phyloP scores from a whole-genome alignment of 2,797 vertebrate genomes.

The Odontamblyopus rebecca region DNA sequence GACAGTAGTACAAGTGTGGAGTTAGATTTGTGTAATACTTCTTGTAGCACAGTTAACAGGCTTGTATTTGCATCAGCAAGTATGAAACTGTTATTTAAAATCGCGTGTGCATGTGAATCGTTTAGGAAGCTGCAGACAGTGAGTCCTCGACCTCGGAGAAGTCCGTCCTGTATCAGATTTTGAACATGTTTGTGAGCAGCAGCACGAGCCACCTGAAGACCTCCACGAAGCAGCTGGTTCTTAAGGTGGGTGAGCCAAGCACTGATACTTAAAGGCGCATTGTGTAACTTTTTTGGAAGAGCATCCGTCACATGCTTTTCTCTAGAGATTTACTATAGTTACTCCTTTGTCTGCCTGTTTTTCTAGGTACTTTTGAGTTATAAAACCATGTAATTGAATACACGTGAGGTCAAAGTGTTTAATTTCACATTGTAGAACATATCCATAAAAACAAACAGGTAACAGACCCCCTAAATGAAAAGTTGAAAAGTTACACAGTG shows the following conservation, averaged over 20 bases:
- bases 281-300: too few relatives aligned
- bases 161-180: slow-evolving; percentile 90
- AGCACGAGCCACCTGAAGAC: slow-evolving; percentile 79
- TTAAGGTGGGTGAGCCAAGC: slow-evolving; percentile 81
- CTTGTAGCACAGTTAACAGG: too few relatives aligned
- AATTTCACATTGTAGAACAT: too few relatives aligned
- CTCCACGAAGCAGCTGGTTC: slow-evolving; percentile 84
- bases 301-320: too few relatives aligned
- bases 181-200: slow-evolving; percentile 93
- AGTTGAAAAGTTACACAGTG: too few relatives aligned
- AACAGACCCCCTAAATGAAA: too few relatives aligned
- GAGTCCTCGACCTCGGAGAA: slow-evolving; percentile 79
- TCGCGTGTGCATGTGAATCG: neutral
- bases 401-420: too few relatives aligned
- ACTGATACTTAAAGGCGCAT: neutral
- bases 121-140: slow-evolving; percentile 79
- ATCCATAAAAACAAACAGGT: neutral
- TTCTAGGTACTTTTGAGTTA: too few relatives aligned
- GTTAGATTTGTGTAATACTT: neutral
- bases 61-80: neutral
- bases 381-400: too few relatives aligned
- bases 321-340: too few relatives aligned
- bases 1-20: neutral
- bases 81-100: neutral
- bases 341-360: too few relatives aligned